Conservation (phyloP, 2,888 invertebrate species). For the Meteorus colon region DNA sequence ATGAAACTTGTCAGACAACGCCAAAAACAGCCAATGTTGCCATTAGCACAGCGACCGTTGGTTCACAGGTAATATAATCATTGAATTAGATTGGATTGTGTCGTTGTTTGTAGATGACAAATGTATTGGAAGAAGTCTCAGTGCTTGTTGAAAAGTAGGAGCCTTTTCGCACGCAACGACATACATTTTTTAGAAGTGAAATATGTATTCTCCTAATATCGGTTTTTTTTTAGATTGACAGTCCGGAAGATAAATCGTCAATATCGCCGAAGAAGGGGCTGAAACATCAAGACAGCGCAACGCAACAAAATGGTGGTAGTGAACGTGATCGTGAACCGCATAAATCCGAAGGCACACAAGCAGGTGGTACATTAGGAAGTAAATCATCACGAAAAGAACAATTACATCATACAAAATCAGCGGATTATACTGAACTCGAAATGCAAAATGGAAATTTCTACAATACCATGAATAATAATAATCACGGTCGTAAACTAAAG, state of each 20-base stretch:
- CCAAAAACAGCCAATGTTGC: conserved; percentile 69
- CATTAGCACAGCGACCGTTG: conserved; percentile 72
- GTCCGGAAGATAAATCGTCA: conserved; percentile 72
- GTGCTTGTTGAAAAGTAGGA: too few species aligned
- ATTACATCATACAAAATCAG: conserved; percentile 74
- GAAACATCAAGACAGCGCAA: conserved; percentile 75
- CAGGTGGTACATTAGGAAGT: conserved; percentile 80
- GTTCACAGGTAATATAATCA: conserved; percentile 75
- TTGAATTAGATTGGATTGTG: background rate
- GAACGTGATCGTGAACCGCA: conserved; percentile 74
- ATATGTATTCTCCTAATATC: background rate
- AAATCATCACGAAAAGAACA: conserved; percentile 68
- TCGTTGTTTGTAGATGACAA: too few species aligned
- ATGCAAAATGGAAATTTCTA: conserved; percentile 71
- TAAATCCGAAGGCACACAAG: conserved; percentile 88
- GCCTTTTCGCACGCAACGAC: too few species aligned
- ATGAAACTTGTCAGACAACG: conserved; percentile 72
- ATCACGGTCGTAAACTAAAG: conserved; percentile 80
- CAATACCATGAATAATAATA: conserved; percentile 72
- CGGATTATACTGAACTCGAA: conserved; percentile 76
- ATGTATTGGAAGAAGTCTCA: too few species aligned
- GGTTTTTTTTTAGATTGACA: conserved; percentile 63
- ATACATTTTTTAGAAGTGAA: too few species aligned
- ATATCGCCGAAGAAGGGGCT: conserved; percentile 73
- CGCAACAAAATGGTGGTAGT: conserved; percentile 65